These are phyloP conservation scores for Saxicola maurus DNA, from an alignment of 2,797 vertebrate genomes.

Conservation along the genomic window DNA sequence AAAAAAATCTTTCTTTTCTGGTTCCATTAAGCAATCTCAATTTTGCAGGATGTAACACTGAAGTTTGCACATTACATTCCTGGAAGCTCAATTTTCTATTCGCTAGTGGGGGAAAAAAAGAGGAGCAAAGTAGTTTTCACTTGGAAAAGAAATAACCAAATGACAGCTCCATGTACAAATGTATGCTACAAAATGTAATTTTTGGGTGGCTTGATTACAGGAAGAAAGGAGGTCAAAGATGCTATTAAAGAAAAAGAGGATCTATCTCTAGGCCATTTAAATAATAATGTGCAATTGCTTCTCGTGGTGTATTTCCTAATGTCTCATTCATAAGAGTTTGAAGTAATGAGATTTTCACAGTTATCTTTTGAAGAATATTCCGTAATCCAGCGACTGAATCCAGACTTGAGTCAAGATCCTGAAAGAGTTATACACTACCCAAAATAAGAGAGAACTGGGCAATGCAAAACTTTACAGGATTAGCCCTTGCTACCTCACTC, in stretches of 20 bases:
- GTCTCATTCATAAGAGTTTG: not conserved
- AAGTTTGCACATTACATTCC: constrained; percentile 12
- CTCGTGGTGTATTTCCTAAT: not conserved
- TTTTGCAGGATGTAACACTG: constrained; percentile 34
- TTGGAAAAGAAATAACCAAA: constrained; percentile 24
- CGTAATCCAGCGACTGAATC: not conserved
- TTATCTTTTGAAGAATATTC: constrained; percentile 2
- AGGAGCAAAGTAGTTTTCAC: not conserved
- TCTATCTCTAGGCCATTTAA: constrained; percentile 7
- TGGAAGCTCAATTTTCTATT: constrained; percentile 31
- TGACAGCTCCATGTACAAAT: not conserved
- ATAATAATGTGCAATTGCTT: not conserved
- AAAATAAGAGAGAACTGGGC: not conserved
- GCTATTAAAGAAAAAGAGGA: not conserved
- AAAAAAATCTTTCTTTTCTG: constrained; percentile 9
- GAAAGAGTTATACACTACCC: not conserved
- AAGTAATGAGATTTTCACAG: not conserved
- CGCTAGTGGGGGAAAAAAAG: not conserved
- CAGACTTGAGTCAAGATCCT: not conserved
- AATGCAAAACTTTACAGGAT: not conserved
- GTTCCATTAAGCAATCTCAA: constrained; percentile 14
- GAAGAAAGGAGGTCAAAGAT: constrained; percentile 14
- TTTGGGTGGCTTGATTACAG: not conserved
- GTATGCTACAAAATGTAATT: not conserved
- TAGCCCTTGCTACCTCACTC: not conserved